These are phyloP conservation scores for Sardinella longiceps DNA, from an alignment of 2,797 vertebrate species.

Conservation along the genomic window DNA sequence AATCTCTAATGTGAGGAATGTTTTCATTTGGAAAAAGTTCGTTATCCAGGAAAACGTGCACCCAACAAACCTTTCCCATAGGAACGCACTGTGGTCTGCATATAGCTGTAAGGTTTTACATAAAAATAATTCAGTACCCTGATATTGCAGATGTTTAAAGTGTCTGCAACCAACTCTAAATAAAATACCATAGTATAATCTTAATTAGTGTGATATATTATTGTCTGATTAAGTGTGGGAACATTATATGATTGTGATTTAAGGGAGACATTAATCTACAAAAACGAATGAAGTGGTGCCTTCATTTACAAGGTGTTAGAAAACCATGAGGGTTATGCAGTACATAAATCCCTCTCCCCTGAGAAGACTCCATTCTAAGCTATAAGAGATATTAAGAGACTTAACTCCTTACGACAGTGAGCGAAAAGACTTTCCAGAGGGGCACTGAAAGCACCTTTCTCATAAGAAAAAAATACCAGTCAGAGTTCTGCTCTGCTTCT, in stretches of 20 bases:
- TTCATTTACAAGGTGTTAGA: neutral
- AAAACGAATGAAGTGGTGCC: neutral
- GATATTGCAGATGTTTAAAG: neutral
- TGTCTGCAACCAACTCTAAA: neutral
- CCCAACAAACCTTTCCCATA: neutral
- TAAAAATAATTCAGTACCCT: no score
- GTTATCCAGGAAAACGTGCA: neutral
- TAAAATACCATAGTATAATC: neutral
- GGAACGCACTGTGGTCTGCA: neutral
- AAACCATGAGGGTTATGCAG: neutral
- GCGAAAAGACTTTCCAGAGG: neutral
- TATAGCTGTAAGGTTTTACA: neutral
- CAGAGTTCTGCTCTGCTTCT: neutral
- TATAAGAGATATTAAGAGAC: neutral
- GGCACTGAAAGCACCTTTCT: neutral
- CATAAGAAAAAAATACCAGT: neutral
- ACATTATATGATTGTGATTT: neutral
- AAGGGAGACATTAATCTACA: neutral
- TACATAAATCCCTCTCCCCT: neutral
- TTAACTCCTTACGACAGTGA: neutral
- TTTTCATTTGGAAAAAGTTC: conserved; percentile 25
- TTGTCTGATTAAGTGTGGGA: neutral
- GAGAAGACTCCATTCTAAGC: neutral
- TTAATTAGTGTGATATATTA: neutral
- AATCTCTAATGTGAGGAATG: conserved; percentile 25